Percentiles rank a stretch among this genome's conserved stretches.
These are phyloP conservation scores for Crotalus adamanteus DNA, from an alignment of 2,797 vertebrate genomes.

Conservation along the genomic window DNA sequence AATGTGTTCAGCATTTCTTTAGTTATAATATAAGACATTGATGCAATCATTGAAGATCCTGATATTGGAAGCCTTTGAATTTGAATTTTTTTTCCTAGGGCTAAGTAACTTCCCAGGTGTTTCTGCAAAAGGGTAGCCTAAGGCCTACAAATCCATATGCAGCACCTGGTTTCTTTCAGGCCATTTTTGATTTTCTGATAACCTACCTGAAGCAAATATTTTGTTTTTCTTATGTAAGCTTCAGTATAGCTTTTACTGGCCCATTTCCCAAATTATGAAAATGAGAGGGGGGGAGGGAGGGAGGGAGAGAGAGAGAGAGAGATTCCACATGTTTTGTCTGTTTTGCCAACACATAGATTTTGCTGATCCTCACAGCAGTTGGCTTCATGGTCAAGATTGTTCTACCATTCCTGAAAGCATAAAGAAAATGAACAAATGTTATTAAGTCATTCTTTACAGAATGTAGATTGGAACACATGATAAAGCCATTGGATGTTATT, in stretches of 20 bases:
- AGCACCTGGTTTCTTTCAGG: not conserved
- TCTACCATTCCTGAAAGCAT: constrained; percentile 1
- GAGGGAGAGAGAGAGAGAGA: fast-evolving
- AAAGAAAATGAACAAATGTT: constrained; percentile 3
- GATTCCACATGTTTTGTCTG: not conserved
- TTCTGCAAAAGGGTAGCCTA: not conserved
- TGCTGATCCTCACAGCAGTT: not conserved
- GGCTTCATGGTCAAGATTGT: not conserved
- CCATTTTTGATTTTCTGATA: not conserved
- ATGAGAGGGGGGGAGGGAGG: not conserved
- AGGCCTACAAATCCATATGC: not conserved
- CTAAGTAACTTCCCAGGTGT: not conserved
- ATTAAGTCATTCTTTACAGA: not conserved
- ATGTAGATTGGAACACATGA: not conserved
- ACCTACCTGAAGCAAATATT: not conserved
- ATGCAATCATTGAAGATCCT: not conserved
- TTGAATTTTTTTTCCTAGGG: not conserved
- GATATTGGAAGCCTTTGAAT: not conserved
- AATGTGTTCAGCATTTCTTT: not conserved
- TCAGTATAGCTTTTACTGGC: not conserved
- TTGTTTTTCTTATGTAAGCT: not conserved
- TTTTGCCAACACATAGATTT: not conserved
- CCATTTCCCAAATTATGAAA: not conserved
- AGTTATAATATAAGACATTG: not conserved
- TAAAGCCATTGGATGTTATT: constrained; percentile 18